Evolutionary conservation across 2,888 invertebrate genomes (phyloP), one percentile per base, ranked within the genome.

Genomic region (Trachelus tabidus): DNA sequence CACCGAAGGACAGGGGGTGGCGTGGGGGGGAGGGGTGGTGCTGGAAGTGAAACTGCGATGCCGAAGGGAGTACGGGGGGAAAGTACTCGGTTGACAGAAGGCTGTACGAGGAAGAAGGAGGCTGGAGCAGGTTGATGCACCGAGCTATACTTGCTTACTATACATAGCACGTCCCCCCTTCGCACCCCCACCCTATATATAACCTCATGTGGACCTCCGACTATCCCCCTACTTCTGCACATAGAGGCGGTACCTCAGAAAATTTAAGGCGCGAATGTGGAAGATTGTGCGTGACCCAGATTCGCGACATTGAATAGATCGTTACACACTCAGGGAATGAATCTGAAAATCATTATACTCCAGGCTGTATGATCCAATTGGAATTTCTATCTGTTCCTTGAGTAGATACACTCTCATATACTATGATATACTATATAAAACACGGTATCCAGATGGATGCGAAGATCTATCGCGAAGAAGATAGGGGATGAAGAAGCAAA

Each of bases 41-140:
- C 4, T 40, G 40, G 40, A 69, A 33, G 75, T 31, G 33, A 75
- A 77, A 69, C 71, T 69, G 71, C 31, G 40, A 40, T 73, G 23
- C 30, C 12, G 35, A 75, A 12, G n/a, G n/a, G 31, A 40, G 40
- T 11, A 34, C 11, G 6, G 12, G 33, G 31, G 37, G 69, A 73
- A 23, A 73, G 69, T 73, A 73, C 35, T 68, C 68, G 73, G 73
- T 33, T 71, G 40, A 71, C 71, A 33, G 33, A 71, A 31, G 71
- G 71, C 11, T 71, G 33, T 9, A 11, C 12, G 12, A 33, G 31
- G 30, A 33, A 31, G 71, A 71, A 33, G 71, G 71, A 71, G 30
- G 71, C 33, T 33, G 71, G 31, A 75, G 68, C 77, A 80, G 77
- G 79, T 80, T 77, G 77, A 69, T 68, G 68, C 81, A 68, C 76